Base-by-base conservation (phyloP, 2,797 vertebrate genomes). In the Pangasius larnaudii region DNA sequence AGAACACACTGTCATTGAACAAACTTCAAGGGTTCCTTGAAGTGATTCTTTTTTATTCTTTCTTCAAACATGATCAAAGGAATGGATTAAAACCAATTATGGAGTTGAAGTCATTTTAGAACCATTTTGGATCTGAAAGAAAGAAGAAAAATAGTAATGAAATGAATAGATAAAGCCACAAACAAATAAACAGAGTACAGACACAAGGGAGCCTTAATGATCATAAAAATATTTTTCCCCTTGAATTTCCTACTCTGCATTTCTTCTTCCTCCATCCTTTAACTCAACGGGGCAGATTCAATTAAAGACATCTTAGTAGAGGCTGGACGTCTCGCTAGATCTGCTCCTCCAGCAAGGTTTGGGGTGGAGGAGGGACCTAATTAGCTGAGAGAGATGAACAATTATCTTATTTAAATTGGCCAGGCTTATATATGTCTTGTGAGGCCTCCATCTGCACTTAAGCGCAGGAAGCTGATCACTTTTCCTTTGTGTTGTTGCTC, bases 51-150 rank as follows among this genome's bases (percentile, higher is more conserved):
- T 89, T 95, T 92, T 83, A 93, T 92, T 94, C 90, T 92, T 92
- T 94, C 93, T 96, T 91, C 94, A 94, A 95, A 95, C 93, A 93
- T 94, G 94, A 96, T 96, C 95, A 96, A 96, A 96, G 95, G 91
- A 75, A 90, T 22, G 63, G 82, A 84, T 69, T 84, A 84, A 84
- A 84, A 84, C 63, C 82, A 69, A 84, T 69, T 84, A 84, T 65
- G 81, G 91, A 94, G 94, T 94, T 93, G 93, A 95, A 95, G 94
- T 94, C 93, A 91, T 93, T 94, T 90, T 89, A 93, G 94, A 95
- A 95, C 95, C 92, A 91, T 93, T 94, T 89, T 89, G 93, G 94
- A 95, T 94, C 93, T 92, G 92, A 94, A 92, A 92, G 92, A 90
- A 84, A 71, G 53, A 63, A 82, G 75, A 89, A 94, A 85, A 87